Evolutionary conservation across 2,797 vertebrate species (phyloP), one percentile per base, ranked within the genome.

Genomic region (Phalanger gymnotis): DNA sequence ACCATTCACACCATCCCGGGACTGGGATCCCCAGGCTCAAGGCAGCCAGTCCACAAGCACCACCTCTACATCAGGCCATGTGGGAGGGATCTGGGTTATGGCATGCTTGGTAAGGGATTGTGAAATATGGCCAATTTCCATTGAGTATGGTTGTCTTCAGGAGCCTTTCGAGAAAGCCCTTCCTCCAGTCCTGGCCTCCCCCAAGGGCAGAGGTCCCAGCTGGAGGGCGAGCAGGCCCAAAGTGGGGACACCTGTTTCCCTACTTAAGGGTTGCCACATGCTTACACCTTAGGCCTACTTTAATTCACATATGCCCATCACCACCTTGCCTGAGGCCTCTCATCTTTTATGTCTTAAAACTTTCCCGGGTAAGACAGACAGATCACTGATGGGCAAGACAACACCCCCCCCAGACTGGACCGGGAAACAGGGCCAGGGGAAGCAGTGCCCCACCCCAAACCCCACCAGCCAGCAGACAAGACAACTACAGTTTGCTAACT

Each of bases 11-110:
- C 5, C 54, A 81, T 91, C 94, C 95, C n/a, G 90, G 91, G n/a
- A 47, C 90, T 31, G 54, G 95, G 9, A 1, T 92, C 56, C 55
- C 53, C 31, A 58, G 56, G 57, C 97, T 95, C 40, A 94, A 92
- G 91, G 95, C 94, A 55, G 53, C 34, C 0, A 0, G 94, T 91
- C 92, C 4, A 0, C 4, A 0, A 30, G 93, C 96, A 93, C 97
- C 96, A 97, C 95, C 96, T n/a, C 3, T 73, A 92, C 92, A 91
- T 96, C 97, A 96, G 96, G 94, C 95, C 96, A 93, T 4, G 4
- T 94, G 96, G 98, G 98, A 95, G 97, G 97, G 96, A 94, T 94
- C 90, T 96, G 93, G 93, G 25, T 27, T 0, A 0, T 93, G 90
- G 22, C 0, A 54, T 0, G 54, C 53, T 51, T 19, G 1, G 1